Base-by-base conservation (phyloP, 2,888 invertebrate genomes). In the Hypena proboscidalis region DNA sequence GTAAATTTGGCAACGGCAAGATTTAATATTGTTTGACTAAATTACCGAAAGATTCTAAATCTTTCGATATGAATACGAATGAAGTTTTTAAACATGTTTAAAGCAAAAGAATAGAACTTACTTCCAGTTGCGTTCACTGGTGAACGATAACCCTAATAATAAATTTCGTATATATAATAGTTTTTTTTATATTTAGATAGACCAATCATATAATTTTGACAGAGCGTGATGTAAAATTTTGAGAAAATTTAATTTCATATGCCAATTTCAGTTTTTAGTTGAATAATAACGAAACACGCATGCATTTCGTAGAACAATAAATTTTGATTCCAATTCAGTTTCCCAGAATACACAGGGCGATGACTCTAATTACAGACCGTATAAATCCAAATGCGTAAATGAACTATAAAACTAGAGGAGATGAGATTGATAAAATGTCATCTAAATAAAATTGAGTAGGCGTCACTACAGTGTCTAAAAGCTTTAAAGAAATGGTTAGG, bases 341-440 rank as follows among this genome's bases (percentile, higher is more conserved):
- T 47, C 59, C 58, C 83, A 85, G 85, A 85, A 85, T 85, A 83
- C 82, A 77, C 54, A 68, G 60, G 63, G 54, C 46, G 53, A 6
- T 46, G 9, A 29, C 52, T 42, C 41, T 46, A 48, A 56, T 46
- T 45, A 67, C 42, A 40, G 49, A 62, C 42, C 23, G 58, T 49
- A 59, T 53, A 53, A 66, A 58, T 57, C 49, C 58, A 66, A 48
- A 70, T 65, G 63, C 64, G 53, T 42, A 42, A 36, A 51, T 57
- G 56, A 36, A 52, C 43, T 59, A 57, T 46, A 43, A n/a, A 23
- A 48, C 34, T 41, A 49, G 45, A 49, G 48, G 58, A 60, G 35
- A 57, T 52, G 17, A 43, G 30, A 20, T 8, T 11, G 2, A 0
- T 19, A 13, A 14, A 26, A 25, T 47, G 6, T 56, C 21, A 53